Evolutionary conservation across 2,113 vertebrate genomes (phyloP).

Genomic region (Telmatochromis brichardi): DNA sequence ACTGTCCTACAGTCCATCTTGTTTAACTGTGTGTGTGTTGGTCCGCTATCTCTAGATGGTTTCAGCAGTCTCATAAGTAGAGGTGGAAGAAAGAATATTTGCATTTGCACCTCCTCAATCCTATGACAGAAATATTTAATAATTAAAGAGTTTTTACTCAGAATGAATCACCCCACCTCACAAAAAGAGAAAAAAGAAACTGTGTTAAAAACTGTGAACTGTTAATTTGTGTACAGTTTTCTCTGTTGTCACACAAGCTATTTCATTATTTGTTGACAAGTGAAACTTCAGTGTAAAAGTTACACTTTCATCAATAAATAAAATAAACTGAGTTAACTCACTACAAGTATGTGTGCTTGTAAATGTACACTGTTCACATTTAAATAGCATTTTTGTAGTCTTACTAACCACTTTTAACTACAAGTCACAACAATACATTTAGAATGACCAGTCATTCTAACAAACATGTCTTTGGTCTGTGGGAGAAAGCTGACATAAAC

Average conservation of each 20-base stretch:
- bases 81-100: not conserved
- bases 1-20: not conserved
- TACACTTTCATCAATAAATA: not conserved
- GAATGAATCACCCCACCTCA: rapidly evolving
- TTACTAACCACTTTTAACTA: not conserved
- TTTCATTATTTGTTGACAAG: no score
- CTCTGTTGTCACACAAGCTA: no score
- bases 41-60: not conserved
- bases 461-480: not conserved
- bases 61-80: not conserved
- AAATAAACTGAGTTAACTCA: not conserved
- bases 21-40: not conserved
- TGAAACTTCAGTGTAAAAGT: not conserved
- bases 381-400: rapidly evolving
- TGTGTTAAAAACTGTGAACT: no score
- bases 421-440: not conserved
- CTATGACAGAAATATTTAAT: no score
- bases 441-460: not conserved
- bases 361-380: not conserved
- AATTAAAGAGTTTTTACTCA: no score
- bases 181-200: no score
- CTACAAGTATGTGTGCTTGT: rapidly evolving
- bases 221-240: no score
- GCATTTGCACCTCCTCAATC: no score
- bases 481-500: not conserved